A percentile compares a stretch with the other conserved stretches of the same genome.
Conservation (phyloP, 2,797 vertebrate species). For the Cossypha niveicapilla region DNA sequence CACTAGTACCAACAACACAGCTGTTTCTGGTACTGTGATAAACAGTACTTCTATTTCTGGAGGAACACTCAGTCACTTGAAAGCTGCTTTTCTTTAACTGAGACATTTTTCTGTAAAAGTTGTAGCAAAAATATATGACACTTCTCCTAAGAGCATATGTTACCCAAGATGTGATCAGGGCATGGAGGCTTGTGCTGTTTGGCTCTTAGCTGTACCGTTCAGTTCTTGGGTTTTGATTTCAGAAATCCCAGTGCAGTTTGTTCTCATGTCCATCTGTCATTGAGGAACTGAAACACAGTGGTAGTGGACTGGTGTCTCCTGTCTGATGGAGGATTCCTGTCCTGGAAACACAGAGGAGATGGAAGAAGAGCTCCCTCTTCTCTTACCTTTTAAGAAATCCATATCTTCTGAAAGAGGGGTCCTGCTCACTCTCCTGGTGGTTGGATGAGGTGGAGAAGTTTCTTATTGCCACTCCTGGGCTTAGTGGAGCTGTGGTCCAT, state of each 20-base stretch:
- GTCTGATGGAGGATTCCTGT: background rate
- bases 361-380: background rate
- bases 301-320: background rate
- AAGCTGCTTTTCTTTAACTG: slow-evolving; percentile 12
- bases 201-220: background rate
- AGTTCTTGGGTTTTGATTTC: background rate
- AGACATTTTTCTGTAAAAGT: background rate
- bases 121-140: background rate
- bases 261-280: background rate
- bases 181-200: background rate
- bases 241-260: background rate
- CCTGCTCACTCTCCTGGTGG: background rate
- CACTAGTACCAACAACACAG: background rate
- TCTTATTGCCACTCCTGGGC: background rate
- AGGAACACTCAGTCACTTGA: background rate
- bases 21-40: background rate
- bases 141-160: slow-evolving; percentile 28
- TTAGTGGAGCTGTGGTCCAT: background rate
- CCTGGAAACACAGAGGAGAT: background rate
- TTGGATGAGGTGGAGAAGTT: background rate
- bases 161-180: slow-evolving; percentile 1
- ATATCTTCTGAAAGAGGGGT: background rate
- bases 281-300: background rate
- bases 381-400: background rate
- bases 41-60: slow-evolving; percentile 21